Evolutionary conservation across 2,888 invertebrate species (phyloP).

Genomic region (Oscheius sp.): DNA sequence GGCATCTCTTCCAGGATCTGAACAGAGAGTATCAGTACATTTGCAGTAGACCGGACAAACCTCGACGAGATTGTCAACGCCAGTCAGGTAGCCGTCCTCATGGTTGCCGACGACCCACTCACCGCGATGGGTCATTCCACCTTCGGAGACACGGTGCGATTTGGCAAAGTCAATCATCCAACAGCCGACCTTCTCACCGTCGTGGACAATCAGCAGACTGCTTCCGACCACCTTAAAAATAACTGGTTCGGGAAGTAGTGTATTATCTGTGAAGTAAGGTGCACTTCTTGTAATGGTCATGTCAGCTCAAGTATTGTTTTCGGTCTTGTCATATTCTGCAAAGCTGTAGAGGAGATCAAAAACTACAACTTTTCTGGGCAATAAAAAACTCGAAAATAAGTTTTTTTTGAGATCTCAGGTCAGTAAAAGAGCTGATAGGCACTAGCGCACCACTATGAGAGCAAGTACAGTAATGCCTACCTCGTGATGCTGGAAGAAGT

Average conservation of each 20-base stretch:
- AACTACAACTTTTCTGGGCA: background rate
- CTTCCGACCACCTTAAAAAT: constrained; percentile 84
- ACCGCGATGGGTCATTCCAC: constrained; percentile 82
- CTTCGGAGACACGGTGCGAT: constrained; percentile 81
- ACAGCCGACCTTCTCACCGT: constrained; percentile 86
- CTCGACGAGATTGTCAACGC: constrained; percentile 88
- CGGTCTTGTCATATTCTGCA: background rate
- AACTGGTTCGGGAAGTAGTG: background rate
- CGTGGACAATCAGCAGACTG: constrained; percentile 92
- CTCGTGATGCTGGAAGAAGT: constrained; percentile 90
- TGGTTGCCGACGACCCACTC: constrained; percentile 93
- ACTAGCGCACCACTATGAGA: background rate
- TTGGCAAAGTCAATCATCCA: constrained; percentile 99
- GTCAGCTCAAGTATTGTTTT: background rate
- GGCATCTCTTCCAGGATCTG: constrained; percentile 56
- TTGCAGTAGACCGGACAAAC: constrained; percentile 34
- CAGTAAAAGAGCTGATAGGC: background rate
- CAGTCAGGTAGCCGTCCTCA: constrained; percentile 93
- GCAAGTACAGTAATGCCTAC: constrained; percentile 74
- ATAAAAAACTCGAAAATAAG: background rate
- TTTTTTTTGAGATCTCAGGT: too few relatives aligned
- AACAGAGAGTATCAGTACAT: constrained; percentile 13
- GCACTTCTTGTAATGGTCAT: too few relatives aligned
- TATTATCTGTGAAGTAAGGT: background rate
- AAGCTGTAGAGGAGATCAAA: too few relatives aligned